phyloP scores from a whole-genome alignment of 2,888 invertebrate species.

The Odontothrips loti region DNA sequence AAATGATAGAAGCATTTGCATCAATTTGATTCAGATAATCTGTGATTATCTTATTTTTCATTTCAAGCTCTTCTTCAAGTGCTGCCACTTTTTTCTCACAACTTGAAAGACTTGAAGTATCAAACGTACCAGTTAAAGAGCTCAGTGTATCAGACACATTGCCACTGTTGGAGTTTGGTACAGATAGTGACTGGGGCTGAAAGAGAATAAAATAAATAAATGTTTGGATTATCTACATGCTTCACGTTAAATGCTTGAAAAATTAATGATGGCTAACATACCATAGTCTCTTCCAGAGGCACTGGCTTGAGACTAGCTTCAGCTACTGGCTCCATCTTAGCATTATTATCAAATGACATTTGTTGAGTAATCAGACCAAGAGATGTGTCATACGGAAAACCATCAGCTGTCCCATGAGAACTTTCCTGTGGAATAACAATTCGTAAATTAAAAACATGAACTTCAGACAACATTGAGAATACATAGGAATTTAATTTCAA shows the following conservation, averaged over 20 bases:
- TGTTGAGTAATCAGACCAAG: not conserved
- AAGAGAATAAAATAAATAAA: not conserved
- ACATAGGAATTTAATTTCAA: not conserved
- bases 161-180: not conserved
- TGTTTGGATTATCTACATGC: not conserved
- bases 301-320: not conserved
- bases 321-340: not conserved
- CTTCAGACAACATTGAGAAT: not conserved
- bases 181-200: not conserved
- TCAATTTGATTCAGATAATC: not conserved
- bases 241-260: not conserved
- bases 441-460: no score
- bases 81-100: not conserved
- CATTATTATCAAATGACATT: not conserved
- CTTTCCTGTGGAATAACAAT: not conserved
- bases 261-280: not conserved
- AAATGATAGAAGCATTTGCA: not conserved
- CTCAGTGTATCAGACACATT: not conserved
- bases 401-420: not conserved
- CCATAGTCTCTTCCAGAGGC: not conserved
- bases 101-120: slow-evolving; percentile 1
- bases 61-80: not conserved
- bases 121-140: not conserved
- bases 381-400: not conserved
- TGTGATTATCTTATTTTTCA: not conserved